Conservation (phyloP, 2,797 vertebrate species). For the Crenichthys baileyi region DNA sequence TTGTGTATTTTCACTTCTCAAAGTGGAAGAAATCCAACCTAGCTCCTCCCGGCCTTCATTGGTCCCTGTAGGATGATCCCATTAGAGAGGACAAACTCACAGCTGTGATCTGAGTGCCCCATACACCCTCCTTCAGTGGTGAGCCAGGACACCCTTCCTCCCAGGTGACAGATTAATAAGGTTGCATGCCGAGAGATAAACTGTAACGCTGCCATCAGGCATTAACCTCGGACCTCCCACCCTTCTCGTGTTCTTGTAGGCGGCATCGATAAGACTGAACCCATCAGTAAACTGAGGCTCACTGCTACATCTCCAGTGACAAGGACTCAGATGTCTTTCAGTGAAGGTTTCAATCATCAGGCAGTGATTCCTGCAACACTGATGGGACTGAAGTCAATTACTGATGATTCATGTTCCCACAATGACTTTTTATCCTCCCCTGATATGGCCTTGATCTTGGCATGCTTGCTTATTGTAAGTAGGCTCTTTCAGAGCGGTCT, state of each 20-base stretch:
- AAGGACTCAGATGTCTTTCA: conserved; percentile 50
- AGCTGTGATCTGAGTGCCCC: conserved; percentile 54
- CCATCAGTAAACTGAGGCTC: conserved; percentile 53
- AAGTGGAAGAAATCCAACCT: conserved; percentile 26
- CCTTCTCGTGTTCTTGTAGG: conserved; percentile 34
- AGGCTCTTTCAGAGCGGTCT: not conserved
- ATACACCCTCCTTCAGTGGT: conserved; percentile 28
- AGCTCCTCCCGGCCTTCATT: conserved; percentile 16
- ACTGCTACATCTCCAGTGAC: conserved; percentile 45
- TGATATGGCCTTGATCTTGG: conserved; percentile 16
- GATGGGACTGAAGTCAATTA: conserved; percentile 43
- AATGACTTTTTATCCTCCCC: conserved; percentile 22
- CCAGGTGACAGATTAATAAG: conserved; percentile 62
- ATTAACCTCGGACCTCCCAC: conserved; percentile 52
- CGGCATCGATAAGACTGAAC: conserved; percentile 31
- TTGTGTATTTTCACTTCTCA: not conserved
- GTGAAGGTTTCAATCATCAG: conserved; percentile 31
- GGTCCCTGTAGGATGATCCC: conserved; percentile 26
- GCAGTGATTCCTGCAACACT: conserved; percentile 35
- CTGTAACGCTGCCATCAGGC: conserved; percentile 48
- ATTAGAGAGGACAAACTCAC: conserved; percentile 41
- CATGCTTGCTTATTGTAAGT: conserved; percentile 3
- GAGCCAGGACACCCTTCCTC: conserved; percentile 31
- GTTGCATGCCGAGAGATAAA: conserved; percentile 30
- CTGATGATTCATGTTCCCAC: conserved; percentile 25